Evolutionary conservation across 1,140 invertebrate genomes (phyloP), one percentile per base, ranked within the genome.

Genomic region (Zelostemma sp.): DNA sequence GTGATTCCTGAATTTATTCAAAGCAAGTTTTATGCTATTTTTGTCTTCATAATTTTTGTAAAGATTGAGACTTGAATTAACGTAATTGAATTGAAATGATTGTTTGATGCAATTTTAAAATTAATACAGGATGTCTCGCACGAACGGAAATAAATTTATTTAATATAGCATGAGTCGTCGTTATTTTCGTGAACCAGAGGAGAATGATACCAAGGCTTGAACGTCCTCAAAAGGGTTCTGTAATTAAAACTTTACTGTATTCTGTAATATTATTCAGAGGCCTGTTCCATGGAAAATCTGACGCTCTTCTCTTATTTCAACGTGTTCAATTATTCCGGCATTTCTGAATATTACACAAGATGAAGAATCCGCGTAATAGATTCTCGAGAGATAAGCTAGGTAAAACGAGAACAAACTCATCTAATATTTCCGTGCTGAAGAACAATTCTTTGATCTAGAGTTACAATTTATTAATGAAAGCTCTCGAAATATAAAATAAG

Each of bases 381-480:
- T 61, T 61, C 28, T 51, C 45, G 41, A 40, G 51, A 50, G 56
- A 60, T 50, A 8, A 56, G 53, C 25, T 61, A 47, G 18, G 11
- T 18, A 14, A 59, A 64, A 63, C 59, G 50, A 45, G 59, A 60
- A 60, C 40, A 64, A 64, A 69, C 67, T 64, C 56, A 57, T 64
- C 45, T 64, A 64, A 69, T 60, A 69, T 60, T 69, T 51, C 56
- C 28, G 18, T 40, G 35, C 25, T 8, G 17, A 45, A 33, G 28
- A 64, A 47, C 43, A 65, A 61, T 54, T 65, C 57, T 70, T 65
- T 70, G 57, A 64, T 61, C 46, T 46, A 15, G 35, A 57, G 57
- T 50, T 63, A 60, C 35, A 56, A 59, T 35, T 35, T 35, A 35
- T 35, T 35, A 35, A 35, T n/a, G n/a, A 35, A 35, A 25, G 21